These are phyloP conservation scores for Sisyra terminalis DNA, from an alignment of 2,888 invertebrate species.

Conservation along the genomic window DNA sequence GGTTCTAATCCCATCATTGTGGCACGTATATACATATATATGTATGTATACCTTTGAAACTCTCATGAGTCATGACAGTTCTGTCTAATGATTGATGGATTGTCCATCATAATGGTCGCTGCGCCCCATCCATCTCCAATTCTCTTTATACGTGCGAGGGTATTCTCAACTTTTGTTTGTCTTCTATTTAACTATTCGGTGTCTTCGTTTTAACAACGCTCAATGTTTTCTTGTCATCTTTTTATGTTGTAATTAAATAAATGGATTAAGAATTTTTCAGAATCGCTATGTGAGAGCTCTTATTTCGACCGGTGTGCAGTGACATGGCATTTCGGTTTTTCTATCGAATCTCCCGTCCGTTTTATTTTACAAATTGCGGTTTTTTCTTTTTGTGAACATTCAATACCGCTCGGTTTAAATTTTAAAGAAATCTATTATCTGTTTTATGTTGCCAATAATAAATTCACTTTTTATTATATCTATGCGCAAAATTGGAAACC, in stretches of 20 bases:
- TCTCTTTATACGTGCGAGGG: too few relatives aligned
- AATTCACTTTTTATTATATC: too few relatives aligned
- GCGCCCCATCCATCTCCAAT: conserved; percentile 24
- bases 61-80: conserved; percentile 6
- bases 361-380: conserved; percentile 4
- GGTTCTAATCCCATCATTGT: background rate
- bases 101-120: conserved; percentile 29
- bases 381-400: background rate
- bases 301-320: conserved; percentile 2
- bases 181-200: too few relatives aligned
- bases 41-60: conserved; percentile 1
- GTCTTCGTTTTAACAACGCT: too few relatives aligned
- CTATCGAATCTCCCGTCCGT: conserved; percentile 1
- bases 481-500: too few relatives aligned
- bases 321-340: conserved; percentile 2
- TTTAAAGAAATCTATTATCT: too few relatives aligned
- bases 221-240: too few relatives aligned
- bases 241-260: too few relatives aligned
- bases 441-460: too few relatives aligned
- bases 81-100: conserved; percentile 25
- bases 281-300: background rate
- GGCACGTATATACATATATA: background rate
- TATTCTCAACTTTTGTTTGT: too few relatives aligned
- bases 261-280: too few relatives aligned
- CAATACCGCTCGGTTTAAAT: too few relatives aligned